These are phyloP conservation scores for Morone saxatilis DNA, from an alignment of 2,113 vertebrate genomes.

Conservation along the genomic window DNA sequence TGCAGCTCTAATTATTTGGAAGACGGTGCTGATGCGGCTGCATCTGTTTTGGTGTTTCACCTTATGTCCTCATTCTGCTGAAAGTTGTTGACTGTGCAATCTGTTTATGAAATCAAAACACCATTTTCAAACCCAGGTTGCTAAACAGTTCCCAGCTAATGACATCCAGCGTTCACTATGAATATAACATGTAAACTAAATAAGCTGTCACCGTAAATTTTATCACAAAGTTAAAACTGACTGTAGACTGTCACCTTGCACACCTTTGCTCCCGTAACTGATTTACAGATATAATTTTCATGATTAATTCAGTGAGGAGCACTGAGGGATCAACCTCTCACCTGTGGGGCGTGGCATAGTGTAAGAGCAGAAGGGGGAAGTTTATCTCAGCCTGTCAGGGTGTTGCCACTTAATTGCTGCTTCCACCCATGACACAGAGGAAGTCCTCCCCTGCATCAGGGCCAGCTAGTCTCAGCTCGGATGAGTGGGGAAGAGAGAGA, in stretches of 20 bases:
- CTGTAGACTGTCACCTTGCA: neutral
- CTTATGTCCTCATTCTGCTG: slow-evolving; percentile 62
- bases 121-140: slow-evolving; percentile 28
- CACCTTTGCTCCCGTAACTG: neutral
- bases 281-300: neutral
- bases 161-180: slow-evolving; percentile 4
- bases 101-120: slow-evolving; percentile 50
- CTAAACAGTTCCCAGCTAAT: slow-evolving; percentile 20
- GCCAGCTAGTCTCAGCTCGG: slow-evolving; percentile 16
- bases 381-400: slow-evolving; percentile 68
- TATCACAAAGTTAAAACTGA: neutral
- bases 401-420: slow-evolving; percentile 63
- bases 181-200: slow-evolving; percentile 9
- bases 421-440: slow-evolving; percentile 34
- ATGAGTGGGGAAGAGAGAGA: slow-evolving; percentile 32
- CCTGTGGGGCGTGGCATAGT: neutral
- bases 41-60: slow-evolving; percentile 72
- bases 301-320: slow-evolving; percentile 7
- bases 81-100: slow-evolving; percentile 45
- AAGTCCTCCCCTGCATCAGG: slow-evolving; percentile 13
- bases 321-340: neutral
- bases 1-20: slow-evolving; percentile 78
- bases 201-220: slow-evolving; percentile 9
- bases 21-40: slow-evolving; percentile 62
- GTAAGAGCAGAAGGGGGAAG: neutral